Evolutionary conservation across 1,140 invertebrate genomes (phyloP).

Genomic region (Ephestia elutella): DNA sequence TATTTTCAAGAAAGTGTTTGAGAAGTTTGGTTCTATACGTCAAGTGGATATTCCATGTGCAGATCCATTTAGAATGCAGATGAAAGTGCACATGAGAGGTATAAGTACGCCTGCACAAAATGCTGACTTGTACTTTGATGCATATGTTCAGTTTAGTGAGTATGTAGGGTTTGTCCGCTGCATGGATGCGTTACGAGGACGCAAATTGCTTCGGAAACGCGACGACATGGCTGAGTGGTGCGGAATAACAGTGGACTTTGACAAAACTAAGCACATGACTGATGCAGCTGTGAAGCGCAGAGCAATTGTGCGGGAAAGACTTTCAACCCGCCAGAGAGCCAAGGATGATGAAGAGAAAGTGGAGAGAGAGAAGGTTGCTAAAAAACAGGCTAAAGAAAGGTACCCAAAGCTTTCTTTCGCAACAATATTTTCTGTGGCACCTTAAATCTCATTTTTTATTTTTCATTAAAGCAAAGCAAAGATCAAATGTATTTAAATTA

Average conservation of each 20-base stretch:
- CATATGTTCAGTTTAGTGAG: slow-evolving; percentile 94
- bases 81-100: slow-evolving; percentile 83
- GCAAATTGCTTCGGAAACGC: slow-evolving; percentile 89
- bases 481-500: too few relatives aligned
- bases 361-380: slow-evolving; percentile 73
- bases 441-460: too few relatives aligned
- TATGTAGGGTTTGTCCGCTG: slow-evolving; percentile 95
- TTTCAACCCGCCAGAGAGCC: slow-evolving; percentile 84
- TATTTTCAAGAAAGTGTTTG: slow-evolving; percentile 88
- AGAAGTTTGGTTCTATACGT: slow-evolving; percentile 89
- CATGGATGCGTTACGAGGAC: slow-evolving; percentile 93
- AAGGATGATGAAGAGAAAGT: slow-evolving; percentile 82
- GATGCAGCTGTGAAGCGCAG: slow-evolving; percentile 89
- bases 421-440: too few relatives aligned
- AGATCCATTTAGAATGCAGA: slow-evolving; percentile 87
- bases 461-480: too few relatives aligned
- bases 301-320: slow-evolving; percentile 86
- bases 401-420: too few relatives aligned
- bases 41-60: slow-evolving; percentile 91
- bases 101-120: slow-evolving; percentile 83
- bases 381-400: slow-evolving; percentile 81
- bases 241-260: slow-evolving; percentile 89
- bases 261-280: slow-evolving; percentile 94
- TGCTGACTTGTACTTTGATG: slow-evolving; percentile 78
- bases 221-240: slow-evolving; percentile 81